Conservation (phyloP, 2,888 invertebrate species). For the Athalia circularis region DNA sequence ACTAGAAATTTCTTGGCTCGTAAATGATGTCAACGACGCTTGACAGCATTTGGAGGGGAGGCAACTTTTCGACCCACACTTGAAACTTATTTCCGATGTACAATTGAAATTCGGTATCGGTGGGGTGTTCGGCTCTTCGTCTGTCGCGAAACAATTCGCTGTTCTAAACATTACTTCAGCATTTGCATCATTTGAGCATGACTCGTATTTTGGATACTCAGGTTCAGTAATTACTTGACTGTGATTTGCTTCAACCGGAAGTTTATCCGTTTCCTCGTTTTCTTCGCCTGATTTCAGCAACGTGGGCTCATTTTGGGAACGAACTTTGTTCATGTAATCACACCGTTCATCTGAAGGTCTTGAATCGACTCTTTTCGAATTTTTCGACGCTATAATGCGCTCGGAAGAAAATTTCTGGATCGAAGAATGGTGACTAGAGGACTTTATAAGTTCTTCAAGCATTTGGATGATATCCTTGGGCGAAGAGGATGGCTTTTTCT, state of each 20-base stretch:
- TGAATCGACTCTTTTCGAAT: background rate
- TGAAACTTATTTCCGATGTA: conserved; percentile 1
- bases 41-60: conserved; percentile 17
- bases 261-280: background rate
- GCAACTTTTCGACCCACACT: background rate
- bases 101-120: background rate
- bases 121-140: background rate
- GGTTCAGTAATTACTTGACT: background rate
- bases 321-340: background rate
- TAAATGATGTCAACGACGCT: conserved; percentile 23
- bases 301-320: background rate
- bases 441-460: conserved; percentile 33
- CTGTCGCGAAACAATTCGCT: background rate
- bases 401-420: background rate
- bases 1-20: conserved; percentile 17
- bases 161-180: background rate
- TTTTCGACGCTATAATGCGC: background rate
- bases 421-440: conserved; percentile 4
- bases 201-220: background rate
- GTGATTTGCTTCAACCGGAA: background rate
- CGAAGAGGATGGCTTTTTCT: conserved; percentile 10
- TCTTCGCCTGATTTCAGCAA: background rate
- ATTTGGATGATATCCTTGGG: conserved; percentile 26
- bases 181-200: background rate
- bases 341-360: background rate